Evolutionary conservation across 2,888 invertebrate species (phyloP), one percentile per base, ranked within the genome.

Genomic region (Ophion slaviceki): DNA sequence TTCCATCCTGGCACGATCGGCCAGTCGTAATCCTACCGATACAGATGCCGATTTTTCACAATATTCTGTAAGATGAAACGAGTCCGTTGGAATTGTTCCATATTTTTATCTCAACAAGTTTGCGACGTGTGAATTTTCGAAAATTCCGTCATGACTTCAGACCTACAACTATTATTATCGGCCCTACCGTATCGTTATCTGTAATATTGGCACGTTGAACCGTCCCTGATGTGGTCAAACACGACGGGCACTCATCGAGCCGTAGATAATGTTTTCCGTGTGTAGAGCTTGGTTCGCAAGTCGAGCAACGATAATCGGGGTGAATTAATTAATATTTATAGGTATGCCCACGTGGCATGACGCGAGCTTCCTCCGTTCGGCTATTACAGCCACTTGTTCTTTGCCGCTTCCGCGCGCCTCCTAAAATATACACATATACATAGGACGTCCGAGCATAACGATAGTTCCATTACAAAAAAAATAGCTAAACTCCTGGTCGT

Each of bases 271-370:
- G 85, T 84, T 80, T n/a, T 62, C 62, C 53, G 17, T 45, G 24
- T 70, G 24, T 47, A 45, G 68, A 47, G 47, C 28, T 47, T 20
- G 53, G 14, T 45, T 40, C 64, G 81, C 79, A 72, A 53, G 57
- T 53, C 32, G 68, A 83, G 71, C 85, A 67, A 87, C 81, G 91
- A 92, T 91, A 88, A 91, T 89, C 89, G 88, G 86, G 40, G 89
- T 89, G 79, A 85, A 93, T 92, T 93, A 93, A 93, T 93, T 93
- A 93, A 93, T 92, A 93, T 93, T 93, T 93, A 93, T 93, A 90
- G 88, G 61, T 77, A 72, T 88, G 85, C 78, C 88, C 88, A 89
- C 89, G 89, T 88, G 89, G 90, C 90, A 89, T 91, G 91, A 92
- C 90, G 47, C 47, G 90, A 87, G 91, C 90, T 85, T 82, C 77